Evolutionary conservation across 2,113 vertebrate species (phyloP).

Genomic region (Phocoena phocoena): DNA sequence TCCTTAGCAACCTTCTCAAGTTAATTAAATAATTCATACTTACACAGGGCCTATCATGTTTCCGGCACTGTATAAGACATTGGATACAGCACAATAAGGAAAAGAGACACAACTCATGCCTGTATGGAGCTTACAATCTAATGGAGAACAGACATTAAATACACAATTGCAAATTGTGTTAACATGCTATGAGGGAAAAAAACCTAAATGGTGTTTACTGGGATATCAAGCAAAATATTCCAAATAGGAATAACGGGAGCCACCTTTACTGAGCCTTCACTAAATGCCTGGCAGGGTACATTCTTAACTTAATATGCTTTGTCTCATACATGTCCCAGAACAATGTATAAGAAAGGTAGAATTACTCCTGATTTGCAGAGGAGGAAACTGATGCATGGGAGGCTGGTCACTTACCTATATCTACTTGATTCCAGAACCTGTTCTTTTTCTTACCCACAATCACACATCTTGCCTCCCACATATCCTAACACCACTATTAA

Average conservation of each 20-base stretch:
- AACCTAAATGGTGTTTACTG: background rate
- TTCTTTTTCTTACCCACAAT: background rate
- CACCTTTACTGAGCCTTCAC: background rate
- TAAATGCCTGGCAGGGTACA: background rate
- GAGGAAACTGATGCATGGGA: background rate
- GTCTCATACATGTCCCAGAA: background rate
- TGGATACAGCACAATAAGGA: background rate
- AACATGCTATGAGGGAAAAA: background rate
- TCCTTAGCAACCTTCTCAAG: background rate
- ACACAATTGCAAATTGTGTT: background rate
- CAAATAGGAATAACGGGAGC: background rate
- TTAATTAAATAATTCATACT: slow-evolving; percentile 28
- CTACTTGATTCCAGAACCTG: background rate
- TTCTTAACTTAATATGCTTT: background rate
- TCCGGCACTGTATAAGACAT: background rate
- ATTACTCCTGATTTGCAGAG: background rate
- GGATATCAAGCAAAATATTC: slow-evolving; percentile 37
- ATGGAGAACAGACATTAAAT: background rate
- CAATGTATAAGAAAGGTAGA: background rate
- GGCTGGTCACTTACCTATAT: background rate
- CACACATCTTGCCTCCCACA: background rate
- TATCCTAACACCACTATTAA: background rate
- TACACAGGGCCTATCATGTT: background rate
- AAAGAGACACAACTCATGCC: background rate
- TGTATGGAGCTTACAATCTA: background rate